Evolutionary conservation across 1,140 invertebrate species (phyloP).

Genomic region (Lucilia sericata): DNA sequence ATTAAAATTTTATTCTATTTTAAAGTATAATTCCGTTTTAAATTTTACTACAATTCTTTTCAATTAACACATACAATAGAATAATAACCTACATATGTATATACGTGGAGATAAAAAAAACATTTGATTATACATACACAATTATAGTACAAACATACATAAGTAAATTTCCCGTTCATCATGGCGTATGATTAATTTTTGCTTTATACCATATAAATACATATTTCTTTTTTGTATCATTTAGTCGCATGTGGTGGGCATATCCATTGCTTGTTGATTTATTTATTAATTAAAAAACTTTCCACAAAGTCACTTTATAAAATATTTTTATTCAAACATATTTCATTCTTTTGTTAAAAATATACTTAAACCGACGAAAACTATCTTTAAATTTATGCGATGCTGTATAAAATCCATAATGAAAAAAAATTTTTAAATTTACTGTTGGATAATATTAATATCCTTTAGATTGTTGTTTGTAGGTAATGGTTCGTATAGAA

Average conservation of each 20-base stretch:
- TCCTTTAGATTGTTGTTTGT: too few species aligned
- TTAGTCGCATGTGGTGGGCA: neutral
- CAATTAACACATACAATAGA: too few species aligned
- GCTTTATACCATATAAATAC: neutral
- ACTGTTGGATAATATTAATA: too few species aligned
- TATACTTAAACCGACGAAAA: neutral
- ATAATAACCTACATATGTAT: too few species aligned
- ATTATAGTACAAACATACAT: neutral
- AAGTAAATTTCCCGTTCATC: neutral
- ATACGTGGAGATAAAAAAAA: too few species aligned
- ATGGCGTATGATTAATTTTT: neutral
- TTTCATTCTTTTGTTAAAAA: neutral
- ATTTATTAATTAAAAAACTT: constrained; percentile 3
- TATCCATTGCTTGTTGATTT: neutral
- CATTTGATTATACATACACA: too few species aligned
- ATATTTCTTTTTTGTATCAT: neutral
- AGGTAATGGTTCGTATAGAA: too few species aligned
- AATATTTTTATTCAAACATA: neutral
- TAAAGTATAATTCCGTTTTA: too few species aligned
- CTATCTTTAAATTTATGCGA: neutral
- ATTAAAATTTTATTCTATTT: too few species aligned
- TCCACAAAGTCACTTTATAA: neutral
- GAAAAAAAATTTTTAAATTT: neutral
- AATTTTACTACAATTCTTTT: too few species aligned
- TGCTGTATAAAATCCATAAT: neutral